phyloP scores from a whole-genome alignment of 2,797 vertebrate species.

The Pipistrellus pipistrellus region DNA sequence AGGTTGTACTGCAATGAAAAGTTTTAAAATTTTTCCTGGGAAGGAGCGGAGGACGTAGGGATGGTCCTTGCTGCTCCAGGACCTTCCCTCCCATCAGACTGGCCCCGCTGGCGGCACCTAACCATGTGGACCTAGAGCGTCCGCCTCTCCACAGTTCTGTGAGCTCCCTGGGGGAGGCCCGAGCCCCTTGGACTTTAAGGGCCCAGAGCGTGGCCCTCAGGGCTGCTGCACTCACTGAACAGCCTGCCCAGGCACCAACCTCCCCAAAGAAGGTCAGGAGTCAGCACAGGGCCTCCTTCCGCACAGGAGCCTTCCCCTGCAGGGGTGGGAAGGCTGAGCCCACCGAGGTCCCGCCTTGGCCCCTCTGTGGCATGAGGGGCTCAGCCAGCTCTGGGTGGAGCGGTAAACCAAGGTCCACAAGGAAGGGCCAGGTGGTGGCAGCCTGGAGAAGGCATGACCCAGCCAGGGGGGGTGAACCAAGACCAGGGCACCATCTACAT shows the following conservation, averaged over 20 bases:
- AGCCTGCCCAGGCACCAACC: background rate
- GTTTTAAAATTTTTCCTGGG: background rate
- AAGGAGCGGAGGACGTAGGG: background rate
- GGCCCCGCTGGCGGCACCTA: background rate
- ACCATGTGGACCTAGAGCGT: accelerated
- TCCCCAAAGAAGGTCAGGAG: background rate
- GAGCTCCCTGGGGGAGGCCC: background rate
- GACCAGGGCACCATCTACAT: background rate
- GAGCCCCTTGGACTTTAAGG: background rate
- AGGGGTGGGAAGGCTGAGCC: background rate
- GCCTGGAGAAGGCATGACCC: background rate
- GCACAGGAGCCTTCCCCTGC: background rate
- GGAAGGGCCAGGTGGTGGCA: background rate
- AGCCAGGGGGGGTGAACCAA: background rate
- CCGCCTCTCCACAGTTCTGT: accelerated
- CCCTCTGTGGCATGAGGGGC: background rate
- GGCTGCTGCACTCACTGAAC: background rate
- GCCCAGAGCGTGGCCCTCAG: background rate
- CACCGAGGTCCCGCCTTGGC: background rate
- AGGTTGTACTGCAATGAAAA: background rate
- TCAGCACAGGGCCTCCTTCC: background rate
- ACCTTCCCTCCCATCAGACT: background rate
- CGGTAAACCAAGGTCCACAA: background rate
- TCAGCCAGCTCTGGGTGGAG: accelerated
- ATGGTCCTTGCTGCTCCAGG: background rate